Percentiles rank a stretch among this genome's conserved stretches.
These are phyloP conservation scores for Hypomecis atomaria DNA, from an alignment of 2,888 invertebrate species.

Conservation along the genomic window DNA sequence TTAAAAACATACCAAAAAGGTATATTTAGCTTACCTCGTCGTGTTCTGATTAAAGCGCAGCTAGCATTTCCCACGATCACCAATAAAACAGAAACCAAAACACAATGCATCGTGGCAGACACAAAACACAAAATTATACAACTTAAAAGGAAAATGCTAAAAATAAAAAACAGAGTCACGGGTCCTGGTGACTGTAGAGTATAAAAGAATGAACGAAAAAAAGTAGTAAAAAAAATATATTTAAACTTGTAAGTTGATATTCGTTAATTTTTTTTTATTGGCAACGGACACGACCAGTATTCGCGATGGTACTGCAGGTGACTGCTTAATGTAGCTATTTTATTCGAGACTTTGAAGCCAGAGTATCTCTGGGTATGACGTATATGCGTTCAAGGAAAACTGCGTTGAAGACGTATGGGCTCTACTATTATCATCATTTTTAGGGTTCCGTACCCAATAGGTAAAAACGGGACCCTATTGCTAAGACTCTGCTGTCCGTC, in stretches of 20 bases:
- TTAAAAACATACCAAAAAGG: neutral
- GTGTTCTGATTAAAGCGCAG: neutral
- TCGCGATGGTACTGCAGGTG: neutral
- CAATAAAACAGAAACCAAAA: slow-evolving; percentile 14
- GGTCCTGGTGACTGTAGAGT: neutral
- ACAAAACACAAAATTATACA: slow-evolving; percentile 5
- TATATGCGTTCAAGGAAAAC: slow-evolving; percentile 4
- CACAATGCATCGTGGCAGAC: slow-evolving; percentile 7
- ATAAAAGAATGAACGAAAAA: too few relatives aligned
- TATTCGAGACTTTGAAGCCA: neutral
- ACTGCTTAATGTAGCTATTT: neutral
- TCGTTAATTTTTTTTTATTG: too few relatives aligned
- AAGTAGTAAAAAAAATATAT: too few relatives aligned
- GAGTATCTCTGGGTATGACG: slow-evolving; percentile 1
- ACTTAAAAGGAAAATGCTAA: too few relatives aligned
- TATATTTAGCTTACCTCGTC: slow-evolving; percentile 1
- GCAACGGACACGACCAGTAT: neutral
- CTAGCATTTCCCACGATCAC: neutral
- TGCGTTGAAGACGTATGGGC: neutral
- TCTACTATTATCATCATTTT: neutral
- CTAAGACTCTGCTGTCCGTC: too few relatives aligned
- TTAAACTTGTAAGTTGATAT: too few relatives aligned
- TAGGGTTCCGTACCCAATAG: too few relatives aligned
- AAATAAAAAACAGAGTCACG: too few relatives aligned
- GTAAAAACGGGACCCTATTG: too few relatives aligned